A percentile compares a stretch with the other conserved stretches of the same genome.
Conservation (phyloP, 2,113 vertebrate genomes). For the Chlorodrepanis virens region DNA sequence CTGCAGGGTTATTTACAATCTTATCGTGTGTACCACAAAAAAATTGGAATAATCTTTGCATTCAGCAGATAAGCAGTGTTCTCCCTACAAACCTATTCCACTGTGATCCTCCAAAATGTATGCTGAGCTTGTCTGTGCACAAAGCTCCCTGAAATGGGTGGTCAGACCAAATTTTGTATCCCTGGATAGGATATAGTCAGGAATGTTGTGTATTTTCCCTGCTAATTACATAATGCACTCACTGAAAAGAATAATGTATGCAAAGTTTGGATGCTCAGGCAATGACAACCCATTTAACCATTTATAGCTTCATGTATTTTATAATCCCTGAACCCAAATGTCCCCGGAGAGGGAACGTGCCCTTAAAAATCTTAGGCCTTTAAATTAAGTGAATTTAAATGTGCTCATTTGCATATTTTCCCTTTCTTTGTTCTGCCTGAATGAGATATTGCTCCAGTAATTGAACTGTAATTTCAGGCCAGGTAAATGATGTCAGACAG, state of each 20-base stretch:
- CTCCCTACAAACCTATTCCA: not conserved
- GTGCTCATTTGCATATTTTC: not conserved
- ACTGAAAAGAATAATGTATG: not conserved
- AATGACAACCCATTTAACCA: not conserved
- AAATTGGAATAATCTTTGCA: not conserved
- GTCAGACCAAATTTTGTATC: not conserved
- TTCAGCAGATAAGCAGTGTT: not conserved
- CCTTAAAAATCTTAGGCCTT: not conserved
- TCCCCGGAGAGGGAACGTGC: not conserved
- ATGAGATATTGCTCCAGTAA: slow-evolving; percentile 37
- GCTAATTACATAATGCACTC: not conserved
- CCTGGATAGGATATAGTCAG: not conserved
- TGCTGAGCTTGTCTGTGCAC: not conserved
- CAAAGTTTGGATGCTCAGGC: not conserved
- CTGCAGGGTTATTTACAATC: not conserved
- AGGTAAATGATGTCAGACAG: slow-evolving; percentile 47
- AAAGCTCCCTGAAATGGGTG: not conserved
- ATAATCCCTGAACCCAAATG: not conserved
- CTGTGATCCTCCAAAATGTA: not conserved
- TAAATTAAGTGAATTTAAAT: slow-evolving; percentile 46
- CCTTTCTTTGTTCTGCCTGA: slow-evolving; percentile 21
- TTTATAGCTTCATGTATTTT: not conserved
- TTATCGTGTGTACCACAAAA: not conserved
- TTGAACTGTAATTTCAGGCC: slow-evolving; percentile 16
- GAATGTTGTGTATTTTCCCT: not conserved